phyloP scores from a whole-genome alignment of 64 coral and sea anemone species.

The Stylophora pistillata region DNA sequence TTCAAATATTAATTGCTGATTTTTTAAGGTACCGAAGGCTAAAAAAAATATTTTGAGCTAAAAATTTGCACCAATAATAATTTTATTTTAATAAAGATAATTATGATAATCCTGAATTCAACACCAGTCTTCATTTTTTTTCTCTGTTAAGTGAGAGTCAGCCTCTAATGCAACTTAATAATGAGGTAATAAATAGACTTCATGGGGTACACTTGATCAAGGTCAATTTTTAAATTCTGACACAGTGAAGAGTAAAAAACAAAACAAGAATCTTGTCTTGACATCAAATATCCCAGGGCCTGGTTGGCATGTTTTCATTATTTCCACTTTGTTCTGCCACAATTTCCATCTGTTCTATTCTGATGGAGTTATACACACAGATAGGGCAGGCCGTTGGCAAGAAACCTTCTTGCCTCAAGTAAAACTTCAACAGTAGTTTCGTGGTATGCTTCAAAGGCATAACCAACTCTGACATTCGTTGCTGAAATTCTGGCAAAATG shows the following conservation, averaged over 20 bases:
- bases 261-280: no score
- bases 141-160: no score
- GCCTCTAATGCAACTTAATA: no score
- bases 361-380: slow-evolving; percentile 87
- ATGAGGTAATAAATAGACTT: no score
- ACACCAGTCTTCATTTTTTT: neutral
- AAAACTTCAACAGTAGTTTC: slow-evolving; percentile 64
- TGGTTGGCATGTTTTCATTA: slow-evolving; percentile 43
- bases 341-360: slow-evolving; percentile 74
- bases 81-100: neutral
- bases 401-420: slow-evolving; percentile 46
- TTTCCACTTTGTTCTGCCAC: slow-evolving; percentile 23
- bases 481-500: slow-evolving; percentile 86
- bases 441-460: slow-evolving; percentile 71
- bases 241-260: no score
- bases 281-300: slow-evolving; percentile 70
- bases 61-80: neutral
- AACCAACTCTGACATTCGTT: slow-evolving; percentile 74
- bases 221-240: no score
- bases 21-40: neutral
- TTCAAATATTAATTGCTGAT: neutral
- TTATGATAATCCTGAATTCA: neutral
- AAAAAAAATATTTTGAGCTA: neutral
- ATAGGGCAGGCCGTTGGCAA: slow-evolving; percentile 81
- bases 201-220: no score